Evolutionary conservation across 1,140 invertebrate species (phyloP), one percentile per base, ranked within the genome.

Genomic region (Temnothorax nylanderi): DNA sequence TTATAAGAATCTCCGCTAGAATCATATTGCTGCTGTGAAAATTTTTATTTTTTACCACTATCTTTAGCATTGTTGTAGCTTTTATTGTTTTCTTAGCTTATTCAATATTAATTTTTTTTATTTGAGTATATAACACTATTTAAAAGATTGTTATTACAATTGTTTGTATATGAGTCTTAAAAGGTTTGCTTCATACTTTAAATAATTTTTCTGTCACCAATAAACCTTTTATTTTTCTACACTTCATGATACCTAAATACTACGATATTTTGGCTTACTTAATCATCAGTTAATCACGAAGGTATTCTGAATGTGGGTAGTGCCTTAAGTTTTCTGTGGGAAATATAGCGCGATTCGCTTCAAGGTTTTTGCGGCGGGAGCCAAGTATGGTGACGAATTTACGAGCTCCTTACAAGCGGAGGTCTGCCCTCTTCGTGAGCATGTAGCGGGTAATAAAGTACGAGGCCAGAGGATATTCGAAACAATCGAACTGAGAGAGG

Each of bases 331-430:
- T 86, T 84, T 21, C 26, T 64, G 65, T 84, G 58, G 80, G 76
- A 91, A 91, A 91, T 87, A 78, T 56, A 81, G 62, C 76, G 32
- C 13, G 76, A 88, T 56, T 84, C 75, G 80, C 85, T 72, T 56
- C 67, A 64, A 88, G 89, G 86, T 81, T 84, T 26, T 89, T 91
- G 91, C 60, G 88, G 89, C 88, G 84, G 92, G 89, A 93, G 91
- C 92, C 87, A 87, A 91, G 87, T 88, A 84, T 88, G 91, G 91
- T 93, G 93, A 93, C 92, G 93, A 93, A 93, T 93, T 93, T 93
- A 93, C 90, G 93, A 93, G 89, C 91, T 88, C 75, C 92, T 93
- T 92, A 91, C 92, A 77, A 92, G 69, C 80, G 3, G 4, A 71
- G 67, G 78, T 81, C 87, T 89, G 89, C 88, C 86, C 64, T 90